Evolutionary conservation across 2,113 vertebrate species (phyloP).

Genomic region (Turnix velox): DNA sequence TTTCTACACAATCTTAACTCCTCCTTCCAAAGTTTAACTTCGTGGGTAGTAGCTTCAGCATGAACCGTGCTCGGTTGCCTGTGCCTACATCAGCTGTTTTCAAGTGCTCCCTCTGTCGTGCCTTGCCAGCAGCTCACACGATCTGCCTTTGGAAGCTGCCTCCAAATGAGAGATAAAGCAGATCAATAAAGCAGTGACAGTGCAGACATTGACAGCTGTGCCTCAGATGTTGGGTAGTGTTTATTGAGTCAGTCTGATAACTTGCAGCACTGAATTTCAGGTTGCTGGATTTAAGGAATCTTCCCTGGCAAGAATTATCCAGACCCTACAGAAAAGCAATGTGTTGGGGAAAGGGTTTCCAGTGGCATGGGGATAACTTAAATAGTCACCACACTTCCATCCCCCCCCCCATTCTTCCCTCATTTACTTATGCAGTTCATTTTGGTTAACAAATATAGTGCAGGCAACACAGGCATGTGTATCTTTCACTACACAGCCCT

Average conservation of each 20-base stretch:
- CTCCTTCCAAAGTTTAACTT: not conserved
- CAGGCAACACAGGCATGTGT: not conserved
- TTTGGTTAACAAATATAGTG: not conserved
- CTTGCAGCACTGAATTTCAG: not conserved
- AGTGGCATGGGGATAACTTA: not conserved
- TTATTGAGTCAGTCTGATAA: not conserved
- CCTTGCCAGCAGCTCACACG: not conserved
- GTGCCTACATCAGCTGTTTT: not conserved
- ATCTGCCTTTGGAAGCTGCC: not conserved
- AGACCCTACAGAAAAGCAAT: not conserved
- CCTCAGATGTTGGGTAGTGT: fast-evolving
- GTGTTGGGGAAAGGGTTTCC: not conserved
- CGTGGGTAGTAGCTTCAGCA: not conserved
- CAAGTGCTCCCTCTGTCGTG: not conserved
- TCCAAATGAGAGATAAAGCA: not conserved
- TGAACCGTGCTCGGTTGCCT: not conserved
- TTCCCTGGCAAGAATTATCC: not conserved
- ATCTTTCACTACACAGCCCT: not conserved
- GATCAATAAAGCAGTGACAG: not conserved
- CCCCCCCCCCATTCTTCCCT: not conserved
- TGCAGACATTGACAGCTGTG: not conserved
- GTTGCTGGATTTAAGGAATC: not conserved
- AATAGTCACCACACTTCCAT: not conserved
- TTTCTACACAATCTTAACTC: not conserved
- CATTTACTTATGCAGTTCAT: not conserved